Conservation (phyloP, 2,113 vertebrate genomes). For the Ifrita kowaldi region DNA sequence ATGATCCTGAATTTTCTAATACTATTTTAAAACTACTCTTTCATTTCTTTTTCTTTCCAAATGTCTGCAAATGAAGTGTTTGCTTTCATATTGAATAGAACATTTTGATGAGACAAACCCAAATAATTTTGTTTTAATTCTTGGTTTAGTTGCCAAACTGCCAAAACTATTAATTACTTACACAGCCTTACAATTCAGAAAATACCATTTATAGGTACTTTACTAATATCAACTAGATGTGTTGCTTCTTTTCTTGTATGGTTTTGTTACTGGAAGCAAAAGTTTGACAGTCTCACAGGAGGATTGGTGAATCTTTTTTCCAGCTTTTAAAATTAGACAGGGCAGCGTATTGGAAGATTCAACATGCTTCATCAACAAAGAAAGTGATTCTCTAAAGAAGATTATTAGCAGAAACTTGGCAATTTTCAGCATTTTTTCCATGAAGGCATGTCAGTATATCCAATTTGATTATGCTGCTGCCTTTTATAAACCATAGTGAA, state of each 20-base stretch:
- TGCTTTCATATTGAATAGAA: background rate
- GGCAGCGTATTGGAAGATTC: background rate
- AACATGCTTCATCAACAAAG: background rate
- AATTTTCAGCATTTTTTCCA: background rate
- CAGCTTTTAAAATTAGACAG: background rate
- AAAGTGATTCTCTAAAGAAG: background rate
- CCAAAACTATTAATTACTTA: background rate
- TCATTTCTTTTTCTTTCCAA: background rate
- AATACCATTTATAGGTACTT: background rate
- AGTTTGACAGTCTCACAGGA: background rate
- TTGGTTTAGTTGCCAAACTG: background rate
- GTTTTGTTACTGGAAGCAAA: background rate
- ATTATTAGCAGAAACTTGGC: background rate
- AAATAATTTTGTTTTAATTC: background rate
- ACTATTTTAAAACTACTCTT: background rate
- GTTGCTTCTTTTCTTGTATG: background rate
- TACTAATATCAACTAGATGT: background rate
- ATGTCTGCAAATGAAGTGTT: background rate
- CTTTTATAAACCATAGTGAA: background rate
- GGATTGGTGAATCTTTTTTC: background rate
- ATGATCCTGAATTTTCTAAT: background rate
- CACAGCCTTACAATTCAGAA: background rate
- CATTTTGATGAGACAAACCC: background rate
- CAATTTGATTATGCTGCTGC: background rate
- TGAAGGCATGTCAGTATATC: background rate